Evolutionary conservation across 2,797 vertebrate species (phyloP), one percentile per base, ranked within the genome.

Genomic region (Zalophus californianus): DNA sequence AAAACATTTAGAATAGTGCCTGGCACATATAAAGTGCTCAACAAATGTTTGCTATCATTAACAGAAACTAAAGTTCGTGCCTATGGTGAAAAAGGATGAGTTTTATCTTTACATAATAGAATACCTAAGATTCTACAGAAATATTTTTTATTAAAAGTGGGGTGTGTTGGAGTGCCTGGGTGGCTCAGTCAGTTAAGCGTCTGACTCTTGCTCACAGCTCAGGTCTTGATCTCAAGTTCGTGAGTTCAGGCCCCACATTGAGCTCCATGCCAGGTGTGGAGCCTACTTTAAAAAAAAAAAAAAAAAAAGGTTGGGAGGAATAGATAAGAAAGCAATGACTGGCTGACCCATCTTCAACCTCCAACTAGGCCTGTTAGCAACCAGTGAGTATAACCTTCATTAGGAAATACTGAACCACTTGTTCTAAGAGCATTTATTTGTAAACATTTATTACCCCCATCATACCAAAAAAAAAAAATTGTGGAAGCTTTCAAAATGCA

Each of bases 401-500:
- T 96, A 86, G 3, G 29, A 14, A 87, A 82, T 41, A 95, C 12
- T 70, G 44, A 88, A 79, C 13, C 27, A 80, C 50, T 68, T 75
- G 56, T 80, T 86, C 11, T 85, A 89, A 80, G 32, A 91, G 27
- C 9, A 95, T 35, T 73, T 72, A 75, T 73, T 38, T 84, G 72
- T 84, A 88, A 95, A 68, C 66, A 94, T 48, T 89, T 83, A 72
- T 60, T 68, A 50, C 23, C 16, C 13, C 90, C 29, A 20, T 78
- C 32, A 90, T 60, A 93, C 41, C 41, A 91, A 91, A 87, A 70
- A 78, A 93, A 86, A 66, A 75, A 23, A 14, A n/a, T 54, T 89
- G 23, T 52, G 13, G 64, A 78, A 91, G 41, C 23, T 91, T 96
- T 94, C 60, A 77, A 90, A 96, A 58, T 66, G 41, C 4, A 88